A percentile compares a stretch with the other conserved stretches of the same genome.
phyloP scores from a whole-genome alignment of 2,888 invertebrate species.

The Sialis fuliginosa region DNA sequence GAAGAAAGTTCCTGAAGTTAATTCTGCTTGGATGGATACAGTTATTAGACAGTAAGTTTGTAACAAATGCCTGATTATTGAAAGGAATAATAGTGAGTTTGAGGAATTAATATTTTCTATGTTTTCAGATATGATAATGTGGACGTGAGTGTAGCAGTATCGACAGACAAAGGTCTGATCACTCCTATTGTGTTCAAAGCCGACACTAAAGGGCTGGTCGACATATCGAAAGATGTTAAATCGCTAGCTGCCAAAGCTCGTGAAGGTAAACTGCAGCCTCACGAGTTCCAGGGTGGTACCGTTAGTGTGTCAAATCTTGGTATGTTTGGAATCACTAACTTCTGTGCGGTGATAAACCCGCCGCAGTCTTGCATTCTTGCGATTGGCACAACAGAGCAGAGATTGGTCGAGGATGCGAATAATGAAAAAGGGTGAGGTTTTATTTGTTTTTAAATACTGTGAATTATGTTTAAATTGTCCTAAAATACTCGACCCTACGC shows the following conservation, averaged over 20 bases:
- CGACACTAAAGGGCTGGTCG: conserved; percentile 71
- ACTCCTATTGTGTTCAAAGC: conserved; percentile 92
- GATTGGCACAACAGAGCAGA: conserved; percentile 62
- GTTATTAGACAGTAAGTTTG: conserved; percentile 73
- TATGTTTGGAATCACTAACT: conserved; percentile 80
- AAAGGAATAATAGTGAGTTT: not conserved
- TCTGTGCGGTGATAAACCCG: conserved; percentile 89
- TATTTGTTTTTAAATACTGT: not conserved
- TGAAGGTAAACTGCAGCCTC: conserved; percentile 75
- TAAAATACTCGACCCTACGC: not conserved
- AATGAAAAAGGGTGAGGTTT: conserved; percentile 1
- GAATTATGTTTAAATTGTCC: not conserved
- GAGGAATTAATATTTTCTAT: conserved; percentile 4
- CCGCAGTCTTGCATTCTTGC: conserved; percentile 91
- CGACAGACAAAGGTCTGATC: conserved; percentile 85
- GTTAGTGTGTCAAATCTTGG: conserved; percentile 90
- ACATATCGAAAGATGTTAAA: conserved; percentile 67
- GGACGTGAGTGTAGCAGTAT: conserved; percentile 94
- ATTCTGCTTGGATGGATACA: conserved; percentile 89
- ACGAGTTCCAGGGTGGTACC: conserved; percentile 94
- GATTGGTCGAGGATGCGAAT: conserved; percentile 51
- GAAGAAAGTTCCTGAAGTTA: conserved; percentile 79
- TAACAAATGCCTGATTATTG: not conserved
- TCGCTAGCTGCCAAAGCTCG: conserved; percentile 70
- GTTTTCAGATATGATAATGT: conserved; percentile 64